Percentiles rank a stretch among this genome's conserved stretches.
Evolutionary conservation across 2,888 invertebrate genomes (phyloP).

Genomic region (Drosophila subsilvestris): DNA sequence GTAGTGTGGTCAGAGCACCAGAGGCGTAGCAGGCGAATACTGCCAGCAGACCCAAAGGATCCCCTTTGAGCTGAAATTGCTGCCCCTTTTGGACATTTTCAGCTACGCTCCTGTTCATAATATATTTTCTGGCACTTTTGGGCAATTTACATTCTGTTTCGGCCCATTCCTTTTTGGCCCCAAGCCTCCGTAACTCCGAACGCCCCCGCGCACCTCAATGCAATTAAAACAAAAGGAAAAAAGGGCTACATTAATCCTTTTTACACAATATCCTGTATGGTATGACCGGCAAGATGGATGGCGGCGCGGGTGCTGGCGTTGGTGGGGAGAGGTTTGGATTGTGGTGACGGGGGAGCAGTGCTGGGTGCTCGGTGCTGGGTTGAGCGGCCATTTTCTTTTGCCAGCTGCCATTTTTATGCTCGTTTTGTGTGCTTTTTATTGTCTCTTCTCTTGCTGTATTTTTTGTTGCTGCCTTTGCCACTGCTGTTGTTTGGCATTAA

Average conservation of each 20-base stretch:
- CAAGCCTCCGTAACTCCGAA: not conserved
- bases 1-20: constrained; percentile 37
- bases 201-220: constrained; percentile 46
- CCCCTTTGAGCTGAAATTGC: too few relatives aligned
- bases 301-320: constrained; percentile 27
- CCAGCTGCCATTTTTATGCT: constrained; percentile 78
- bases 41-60: not conserved
- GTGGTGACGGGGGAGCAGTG: constrained; percentile 9
- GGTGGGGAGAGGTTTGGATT: not conserved
- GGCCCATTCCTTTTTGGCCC: constrained; percentile 31
- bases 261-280: constrained; percentile 78
- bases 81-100: not conserved
- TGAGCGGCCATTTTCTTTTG: constrained; percentile 75
- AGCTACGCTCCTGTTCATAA: constrained; percentile 21
- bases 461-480: constrained; percentile 19
- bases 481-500: constrained; percentile 72
- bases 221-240: constrained; percentile 73
- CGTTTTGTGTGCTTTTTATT: constrained; percentile 62
- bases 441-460: constrained; percentile 40
- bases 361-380: not conserved
- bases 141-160: constrained; percentile 62
- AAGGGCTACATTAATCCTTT: constrained; percentile 75
- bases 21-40: not conserved
- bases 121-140: constrained; percentile 68
- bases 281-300: constrained; percentile 42